Evolutionary conservation across 2,113 vertebrate species (phyloP).

Genomic region (Synodontis membranacea): DNA sequence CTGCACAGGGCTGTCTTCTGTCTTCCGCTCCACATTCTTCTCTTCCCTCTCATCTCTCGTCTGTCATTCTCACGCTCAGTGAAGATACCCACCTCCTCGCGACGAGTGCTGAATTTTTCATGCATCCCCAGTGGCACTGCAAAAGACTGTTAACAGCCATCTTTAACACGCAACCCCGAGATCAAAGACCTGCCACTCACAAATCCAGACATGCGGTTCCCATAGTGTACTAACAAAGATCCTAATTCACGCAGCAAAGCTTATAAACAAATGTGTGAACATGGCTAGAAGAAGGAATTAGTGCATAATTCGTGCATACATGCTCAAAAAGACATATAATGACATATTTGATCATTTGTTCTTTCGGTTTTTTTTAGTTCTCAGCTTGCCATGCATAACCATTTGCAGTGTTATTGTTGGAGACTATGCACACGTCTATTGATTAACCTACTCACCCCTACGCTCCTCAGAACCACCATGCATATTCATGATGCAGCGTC

Average conservation of each 20-base stretch:
- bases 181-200: conserved; percentile 37
- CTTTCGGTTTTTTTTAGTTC: conserved; percentile 10
- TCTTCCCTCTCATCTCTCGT: conserved; percentile 25
- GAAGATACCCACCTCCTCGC: conserved; percentile 20
- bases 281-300: background rate
- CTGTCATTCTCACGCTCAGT: conserved; percentile 5
- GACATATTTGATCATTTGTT: background rate
- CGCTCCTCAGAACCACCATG: background rate
- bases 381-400: background rate
- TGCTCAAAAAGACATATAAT: background rate
- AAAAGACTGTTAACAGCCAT: conserved; percentile 49
- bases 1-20: conserved; percentile 13
- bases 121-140: conserved; percentile 35
- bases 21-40: conserved; percentile 21
- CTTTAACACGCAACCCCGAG: conserved; percentile 46
- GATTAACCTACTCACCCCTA: background rate
- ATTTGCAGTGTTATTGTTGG: background rate
- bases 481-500: conserved; percentile 27
- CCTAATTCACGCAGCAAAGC: background rate
- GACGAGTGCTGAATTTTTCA: conserved; percentile 50
- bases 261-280: background rate
- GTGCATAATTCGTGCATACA: background rate
- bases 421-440: background rate
- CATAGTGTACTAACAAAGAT: conserved; percentile 28
- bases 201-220: conserved; percentile 31